Evolutionary conservation across 2,888 invertebrate genomes (phyloP), one percentile per base, ranked within the genome.

Genomic region (Papilio gigon): DNA sequence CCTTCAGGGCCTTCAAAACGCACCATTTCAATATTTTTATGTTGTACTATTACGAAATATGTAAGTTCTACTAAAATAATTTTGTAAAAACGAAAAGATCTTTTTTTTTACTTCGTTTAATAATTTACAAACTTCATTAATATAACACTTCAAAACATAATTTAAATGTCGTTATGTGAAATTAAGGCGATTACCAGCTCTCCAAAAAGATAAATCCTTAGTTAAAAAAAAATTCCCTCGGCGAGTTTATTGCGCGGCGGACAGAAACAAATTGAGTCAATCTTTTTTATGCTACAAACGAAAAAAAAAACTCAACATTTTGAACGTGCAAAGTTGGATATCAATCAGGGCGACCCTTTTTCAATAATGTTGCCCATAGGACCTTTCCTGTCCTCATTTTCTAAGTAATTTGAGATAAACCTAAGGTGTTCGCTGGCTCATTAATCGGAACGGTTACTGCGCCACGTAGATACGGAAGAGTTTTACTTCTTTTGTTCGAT

Each of bases 261-360:
- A 91, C 91, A 90, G 85, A 87, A 87, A 90, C 87, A 92, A 92
- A 91, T 91, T 84, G 89, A 89, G 90, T 88, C 90, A 87, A 89
- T 90, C 87, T 90, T 90, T 90, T 88, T 69, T 62, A 33, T 85
- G 81, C 83, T 78, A 80, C 83, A 84, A 85, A 86, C 84, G 86
- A 86, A 73, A 89, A 88, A 53, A 47, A 53, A 88, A 87, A 88
- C 86, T 84, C 81, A 82, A 84, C 85, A 85, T 88, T 89, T 89
- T 88, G 85, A 88, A 86, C 87, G 87, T 89, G 89, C 86, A 87
- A 90, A 90, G 85, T 89, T 88, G 84, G 85, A 84, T 89, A 91
- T 90, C 88, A 91, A 91, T 91, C 90, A 90, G 86, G 84, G 76
- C 83, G 86, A 84, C 89, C 89, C 87, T 90, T 90, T 90, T 91